Evolutionary conservation across 2,113 vertebrate species (phyloP).

Genomic region (Oncorhynchus nerka): DNA sequence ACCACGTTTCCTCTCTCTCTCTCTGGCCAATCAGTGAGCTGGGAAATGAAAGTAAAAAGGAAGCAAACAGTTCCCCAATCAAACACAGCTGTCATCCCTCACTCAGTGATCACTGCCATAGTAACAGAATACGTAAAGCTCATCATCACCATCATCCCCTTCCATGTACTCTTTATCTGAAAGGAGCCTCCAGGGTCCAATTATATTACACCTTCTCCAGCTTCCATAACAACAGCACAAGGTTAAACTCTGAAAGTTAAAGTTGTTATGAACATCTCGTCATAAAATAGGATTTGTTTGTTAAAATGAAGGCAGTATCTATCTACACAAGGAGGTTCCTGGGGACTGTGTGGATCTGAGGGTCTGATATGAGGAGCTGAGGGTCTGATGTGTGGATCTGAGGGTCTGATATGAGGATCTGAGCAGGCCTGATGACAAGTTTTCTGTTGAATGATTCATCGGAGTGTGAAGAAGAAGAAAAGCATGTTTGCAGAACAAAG

Average conservation of each 20-base stretch:
- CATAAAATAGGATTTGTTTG: background rate
- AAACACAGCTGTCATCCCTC: no score
- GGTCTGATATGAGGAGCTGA: background rate
- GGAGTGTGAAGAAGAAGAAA: constrained; percentile 3
- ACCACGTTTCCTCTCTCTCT: background rate
- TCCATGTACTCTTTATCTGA: no score
- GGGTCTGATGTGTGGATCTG: background rate
- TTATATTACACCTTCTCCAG: no score
- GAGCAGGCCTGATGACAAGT: constrained; percentile 14
- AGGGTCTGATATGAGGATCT: background rate
- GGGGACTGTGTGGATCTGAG: background rate
- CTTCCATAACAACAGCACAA: no score
- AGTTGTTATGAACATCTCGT: background rate
- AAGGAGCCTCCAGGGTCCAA: no score
- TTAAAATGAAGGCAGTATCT: background rate
- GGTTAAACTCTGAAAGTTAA: no score
- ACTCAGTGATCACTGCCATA: no score
- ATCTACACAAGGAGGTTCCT: background rate
- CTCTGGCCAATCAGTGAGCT: background rate
- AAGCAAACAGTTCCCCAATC: background rate
- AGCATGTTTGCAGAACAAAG: constrained; percentile 36
- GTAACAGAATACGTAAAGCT: no score
- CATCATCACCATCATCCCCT: no score
- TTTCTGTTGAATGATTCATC: constrained; percentile 39
- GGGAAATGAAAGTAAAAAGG: background rate